phyloP scores from a whole-genome alignment of 2,797 vertebrate species.

The Channa striata region DNA sequence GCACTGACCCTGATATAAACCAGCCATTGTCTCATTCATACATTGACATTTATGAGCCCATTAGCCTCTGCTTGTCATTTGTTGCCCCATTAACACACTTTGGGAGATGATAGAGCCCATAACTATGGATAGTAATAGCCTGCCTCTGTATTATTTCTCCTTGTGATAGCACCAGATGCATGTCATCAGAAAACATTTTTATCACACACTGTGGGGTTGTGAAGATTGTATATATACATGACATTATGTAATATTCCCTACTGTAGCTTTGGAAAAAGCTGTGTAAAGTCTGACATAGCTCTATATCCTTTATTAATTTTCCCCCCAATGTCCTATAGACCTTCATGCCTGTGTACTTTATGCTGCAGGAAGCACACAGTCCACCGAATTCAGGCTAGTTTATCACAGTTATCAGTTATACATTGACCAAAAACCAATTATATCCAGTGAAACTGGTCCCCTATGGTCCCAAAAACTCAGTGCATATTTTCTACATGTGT shows the following conservation, averaged over 20 bases:
- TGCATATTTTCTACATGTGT: background rate
- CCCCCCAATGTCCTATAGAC: no score
- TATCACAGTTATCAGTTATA: background rate
- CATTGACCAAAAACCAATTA: background rate
- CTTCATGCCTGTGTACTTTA: no score
- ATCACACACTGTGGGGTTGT: no score
- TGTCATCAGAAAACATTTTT: background rate
- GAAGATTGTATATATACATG: background rate
- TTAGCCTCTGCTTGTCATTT: slow-evolving; percentile 9
- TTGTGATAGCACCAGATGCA: background rate
- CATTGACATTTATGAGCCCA: slow-evolving; percentile 25
- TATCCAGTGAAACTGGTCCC: background rate
- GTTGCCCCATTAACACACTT: slow-evolving; percentile 32
- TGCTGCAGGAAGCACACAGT: no score
- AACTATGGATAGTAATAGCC: no score
- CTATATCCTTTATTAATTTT: no score
- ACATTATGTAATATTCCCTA: no score
- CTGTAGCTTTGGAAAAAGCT: no score
- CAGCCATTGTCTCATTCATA: background rate
- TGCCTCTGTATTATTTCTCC: slow-evolving; percentile 6
- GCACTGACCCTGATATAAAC: background rate
- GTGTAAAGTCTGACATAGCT: no score
- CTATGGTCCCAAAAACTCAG: no score
- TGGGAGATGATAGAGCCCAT: slow-evolving; percentile 4
- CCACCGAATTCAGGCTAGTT: background rate